Base-by-base conservation (phyloP, 2,888 invertebrate species). In the Drosophila mimica region DNA sequence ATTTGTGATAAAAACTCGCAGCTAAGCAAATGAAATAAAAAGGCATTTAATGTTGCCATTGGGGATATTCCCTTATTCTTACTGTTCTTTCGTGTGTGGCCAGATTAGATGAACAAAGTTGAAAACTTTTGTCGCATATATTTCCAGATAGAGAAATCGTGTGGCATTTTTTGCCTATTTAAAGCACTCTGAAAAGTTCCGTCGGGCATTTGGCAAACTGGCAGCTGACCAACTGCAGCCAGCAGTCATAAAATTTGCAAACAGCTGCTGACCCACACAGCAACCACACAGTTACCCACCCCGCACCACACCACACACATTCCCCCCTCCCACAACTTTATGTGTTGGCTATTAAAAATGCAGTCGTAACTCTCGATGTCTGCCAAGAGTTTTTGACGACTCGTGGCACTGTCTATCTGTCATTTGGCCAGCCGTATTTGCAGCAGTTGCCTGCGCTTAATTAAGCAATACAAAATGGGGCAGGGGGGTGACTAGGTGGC, bases 381-480 rank as follows among this genome's bases (percentile, higher is more conserved):
- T 82, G 56, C 74, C 78, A 72, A 81, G 74, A 83, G 74, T 89
- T 89, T 85, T 89, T 85, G 75, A 38, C 43, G 70, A 48, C 49
- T 54, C 64, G 43, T 30, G 56, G 59, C 73, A 59, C 49, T 64
- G 46, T 61, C 63, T 57, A 62, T 61, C 63, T 59, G 33, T 59
- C 67, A 36, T 36, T 54, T 38, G 46, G 52, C 57, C 68, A 61
- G 72, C 64, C 70, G 70, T 83, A 85, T 89, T 88, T 89, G 81
- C 86, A 60, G 72, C 85, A 83, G 75, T 86, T 81, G 79, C 74
- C 82, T 71, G 77, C 74, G 87, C 83, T 87, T 87, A 87, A 87
- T 87, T 90, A 87, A 90, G 90, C 87, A 90, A 87, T 90, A 83
- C 88, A 64, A 90, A 87, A 77, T 85, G 79, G 11, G 75, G 49